These are phyloP conservation scores for Augochlora pura DNA, from an alignment of 1,140 invertebrate genomes.

Conservation along the genomic window DNA sequence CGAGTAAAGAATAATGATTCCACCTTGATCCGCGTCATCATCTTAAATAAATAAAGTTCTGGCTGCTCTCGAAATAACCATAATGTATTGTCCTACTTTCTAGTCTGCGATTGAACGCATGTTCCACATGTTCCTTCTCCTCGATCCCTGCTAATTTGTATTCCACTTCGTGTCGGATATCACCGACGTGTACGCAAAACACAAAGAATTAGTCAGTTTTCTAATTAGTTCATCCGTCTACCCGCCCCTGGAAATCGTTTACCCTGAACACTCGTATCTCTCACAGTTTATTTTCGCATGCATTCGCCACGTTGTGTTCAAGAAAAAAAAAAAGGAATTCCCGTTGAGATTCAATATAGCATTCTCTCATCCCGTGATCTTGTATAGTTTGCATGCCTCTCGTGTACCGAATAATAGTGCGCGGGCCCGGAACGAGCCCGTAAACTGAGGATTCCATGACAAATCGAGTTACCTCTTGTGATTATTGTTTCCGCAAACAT, in stretches of 20 bases:
- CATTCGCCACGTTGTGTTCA: neutral
- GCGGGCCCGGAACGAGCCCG: neutral
- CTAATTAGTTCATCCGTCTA: neutral
- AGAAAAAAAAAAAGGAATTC: conserved; percentile 20
- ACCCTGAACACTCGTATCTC: neutral
- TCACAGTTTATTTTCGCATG: neutral
- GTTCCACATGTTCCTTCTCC: conserved; percentile 17
- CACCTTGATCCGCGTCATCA: conserved; percentile 52
- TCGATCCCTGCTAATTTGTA: neutral
- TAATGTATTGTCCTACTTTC: conserved; percentile 63
- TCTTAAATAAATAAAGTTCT: conserved; percentile 58
- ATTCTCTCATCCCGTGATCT: conserved; percentile 12
- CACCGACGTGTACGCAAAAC: conserved; percentile 14
- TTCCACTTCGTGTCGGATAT: conserved; percentile 3
- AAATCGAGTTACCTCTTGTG: conserved; percentile 11
- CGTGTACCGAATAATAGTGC: conserved; percentile 8
- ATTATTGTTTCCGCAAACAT: conserved; percentile 23
- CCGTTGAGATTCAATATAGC: conserved; percentile 32
- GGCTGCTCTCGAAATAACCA: conserved; percentile 55
- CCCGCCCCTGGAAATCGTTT: neutral
- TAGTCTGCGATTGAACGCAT: conserved; percentile 31
- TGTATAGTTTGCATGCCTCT: conserved; percentile 24
- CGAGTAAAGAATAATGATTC: conserved; percentile 58
- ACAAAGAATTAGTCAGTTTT: conserved; percentile 18
- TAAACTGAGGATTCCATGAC: conserved; percentile 11